Percentiles rank a stretch among this genome's conserved stretches.
phyloP scores from a whole-genome alignment of 2,113 vertebrate genomes.

The Monopterus albus region DNA sequence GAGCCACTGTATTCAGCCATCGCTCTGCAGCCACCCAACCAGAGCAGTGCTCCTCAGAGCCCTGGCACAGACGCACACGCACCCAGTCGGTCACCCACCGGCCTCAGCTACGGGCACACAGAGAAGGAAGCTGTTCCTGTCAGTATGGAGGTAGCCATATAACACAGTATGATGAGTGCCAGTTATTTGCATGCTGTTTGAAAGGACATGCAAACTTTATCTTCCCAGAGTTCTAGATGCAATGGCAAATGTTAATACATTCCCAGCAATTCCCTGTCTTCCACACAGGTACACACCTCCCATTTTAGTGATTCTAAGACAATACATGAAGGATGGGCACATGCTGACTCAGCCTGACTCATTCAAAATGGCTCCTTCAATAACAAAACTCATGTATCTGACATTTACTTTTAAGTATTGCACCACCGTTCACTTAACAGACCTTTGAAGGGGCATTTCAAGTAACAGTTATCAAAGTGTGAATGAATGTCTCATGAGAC shows the following conservation, averaged over 20 bases:
- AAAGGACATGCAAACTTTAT: not conserved
- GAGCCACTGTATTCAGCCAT: conserved; percentile 84
- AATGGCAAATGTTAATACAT: not conserved
- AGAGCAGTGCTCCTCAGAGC: conserved; percentile 77
- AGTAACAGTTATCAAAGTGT: too few relatives aligned
- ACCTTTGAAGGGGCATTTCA: too few relatives aligned
- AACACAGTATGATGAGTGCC: not conserved
- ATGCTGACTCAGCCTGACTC: conserved; percentile 18
- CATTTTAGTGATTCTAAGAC: not conserved
- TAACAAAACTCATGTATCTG: too few relatives aligned
- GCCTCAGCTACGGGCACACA: not conserved
- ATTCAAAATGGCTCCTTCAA: not conserved
- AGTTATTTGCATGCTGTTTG: conserved; percentile 12
- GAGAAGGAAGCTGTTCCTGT: conserved; percentile 9
- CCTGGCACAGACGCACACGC: not conserved
- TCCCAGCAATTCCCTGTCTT: too few relatives aligned
- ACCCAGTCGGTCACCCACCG: not conserved
- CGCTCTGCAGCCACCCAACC: conserved; percentile 87
- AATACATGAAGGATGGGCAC: conserved; percentile 13
- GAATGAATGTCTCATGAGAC: too few relatives aligned
- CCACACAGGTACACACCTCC: not conserved
- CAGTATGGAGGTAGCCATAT: conserved; percentile 55
- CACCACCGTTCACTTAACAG: too few relatives aligned
- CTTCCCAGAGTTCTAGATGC: not conserved
- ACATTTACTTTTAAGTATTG: too few relatives aligned